Percentiles rank a stretch among this genome's conserved stretches.
Conservation (phyloP, 1,140 invertebrate species). For the Aphaenogaster ashmeadi region DNA sequence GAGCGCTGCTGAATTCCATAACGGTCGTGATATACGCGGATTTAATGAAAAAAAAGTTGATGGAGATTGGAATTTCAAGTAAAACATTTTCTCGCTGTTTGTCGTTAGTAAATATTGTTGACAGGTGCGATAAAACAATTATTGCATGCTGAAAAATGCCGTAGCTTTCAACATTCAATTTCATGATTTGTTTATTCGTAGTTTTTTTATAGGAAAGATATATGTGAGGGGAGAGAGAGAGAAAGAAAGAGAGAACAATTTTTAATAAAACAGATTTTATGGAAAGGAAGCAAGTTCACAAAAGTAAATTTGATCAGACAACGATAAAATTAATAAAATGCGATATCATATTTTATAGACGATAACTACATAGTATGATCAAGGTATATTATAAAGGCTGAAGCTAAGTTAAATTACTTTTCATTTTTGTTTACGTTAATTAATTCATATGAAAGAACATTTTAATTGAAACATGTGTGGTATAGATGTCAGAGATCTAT, state of each 20-base stretch:
- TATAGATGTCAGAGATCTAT: not conserved
- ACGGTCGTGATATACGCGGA: not conserved
- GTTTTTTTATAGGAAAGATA: not conserved
- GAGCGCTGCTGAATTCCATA: constrained; percentile 23
- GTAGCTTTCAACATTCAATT: constrained; percentile 36
- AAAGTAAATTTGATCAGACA: constrained; percentile 23
- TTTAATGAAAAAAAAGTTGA: constrained; percentile 29
- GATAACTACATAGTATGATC: not conserved
- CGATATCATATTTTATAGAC: not conserved
- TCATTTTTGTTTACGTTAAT: not conserved
- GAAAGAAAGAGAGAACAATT: not conserved
- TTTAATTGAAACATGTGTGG: not conserved
- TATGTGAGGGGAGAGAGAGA: not conserved
- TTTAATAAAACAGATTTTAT: constrained; percentile 29
- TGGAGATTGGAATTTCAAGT: constrained; percentile 31
- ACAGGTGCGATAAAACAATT: constrained; percentile 32
- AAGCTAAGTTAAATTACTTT: not conserved
- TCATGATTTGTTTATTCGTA: constrained; percentile 32
- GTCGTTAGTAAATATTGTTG: constrained; percentile 41
- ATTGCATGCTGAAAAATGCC: not conserved
- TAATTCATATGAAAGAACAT: not conserved
- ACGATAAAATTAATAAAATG: constrained; percentile 37
- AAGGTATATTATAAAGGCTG: not conserved
- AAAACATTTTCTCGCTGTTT: constrained; percentile 41
- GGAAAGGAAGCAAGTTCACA: not conserved